A percentile compares a stretch with the other conserved stretches of the same genome.
These are phyloP conservation scores for Drosophila lacicola DNA, from an alignment of 2,888 invertebrate genomes.

Conservation along the genomic window DNA sequence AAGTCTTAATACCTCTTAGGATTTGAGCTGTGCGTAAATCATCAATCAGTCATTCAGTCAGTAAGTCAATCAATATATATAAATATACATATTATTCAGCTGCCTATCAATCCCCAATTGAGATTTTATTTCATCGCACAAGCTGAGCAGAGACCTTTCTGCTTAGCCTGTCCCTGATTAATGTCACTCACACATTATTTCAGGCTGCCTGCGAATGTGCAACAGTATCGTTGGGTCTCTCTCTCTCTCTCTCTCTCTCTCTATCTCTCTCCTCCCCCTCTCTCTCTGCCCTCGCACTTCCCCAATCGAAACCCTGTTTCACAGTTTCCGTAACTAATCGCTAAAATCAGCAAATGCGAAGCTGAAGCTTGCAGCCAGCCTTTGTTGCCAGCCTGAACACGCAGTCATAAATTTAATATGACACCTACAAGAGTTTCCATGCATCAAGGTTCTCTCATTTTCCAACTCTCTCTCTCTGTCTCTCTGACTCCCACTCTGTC, in stretches of 20 bases:
- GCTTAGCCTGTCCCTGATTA: slow-evolving; percentile 36
- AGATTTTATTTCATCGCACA: slow-evolving; percentile 6
- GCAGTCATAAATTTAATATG: slow-evolving; percentile 72
- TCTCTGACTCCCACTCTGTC: background rate
- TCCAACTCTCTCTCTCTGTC: background rate
- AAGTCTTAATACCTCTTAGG: no score
- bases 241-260: background rate
- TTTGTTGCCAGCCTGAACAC: slow-evolving; percentile 33
- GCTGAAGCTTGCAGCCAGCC: slow-evolving; percentile 14
- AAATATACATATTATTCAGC: background rate
- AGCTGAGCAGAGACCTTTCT: slow-evolving; percentile 3
- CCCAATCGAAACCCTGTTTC: slow-evolving; percentile 2
- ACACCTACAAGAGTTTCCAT: slow-evolving; percentile 52
- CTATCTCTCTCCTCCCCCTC: background rate
- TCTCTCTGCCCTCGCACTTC: background rate
- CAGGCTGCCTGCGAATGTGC: slow-evolving; percentile 24
- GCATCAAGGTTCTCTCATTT: slow-evolving; percentile 6
- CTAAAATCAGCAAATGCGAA: slow-evolving; percentile 44
- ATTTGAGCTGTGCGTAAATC: no score
- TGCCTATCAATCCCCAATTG: background rate
- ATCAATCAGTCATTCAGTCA: background rate
- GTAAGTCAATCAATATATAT: slow-evolving; percentile 1
- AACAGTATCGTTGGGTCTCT: slow-evolving; percentile 31
- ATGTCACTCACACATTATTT: slow-evolving; percentile 37
- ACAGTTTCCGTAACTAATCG: slow-evolving; percentile 50